Conservation (phyloP, 1,140 invertebrate species). For the Grapholita molesta region DNA sequence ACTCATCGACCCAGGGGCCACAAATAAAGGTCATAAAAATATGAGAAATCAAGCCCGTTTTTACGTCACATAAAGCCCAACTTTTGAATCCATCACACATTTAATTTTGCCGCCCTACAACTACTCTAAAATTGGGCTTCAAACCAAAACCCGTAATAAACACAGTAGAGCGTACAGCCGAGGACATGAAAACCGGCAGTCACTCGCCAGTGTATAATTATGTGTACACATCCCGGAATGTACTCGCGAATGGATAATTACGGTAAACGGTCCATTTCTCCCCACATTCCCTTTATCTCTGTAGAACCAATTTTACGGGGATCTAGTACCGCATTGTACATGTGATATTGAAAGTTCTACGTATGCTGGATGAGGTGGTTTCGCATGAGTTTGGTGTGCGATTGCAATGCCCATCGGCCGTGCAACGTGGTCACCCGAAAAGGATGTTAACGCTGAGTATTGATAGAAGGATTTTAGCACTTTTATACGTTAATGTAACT, state of each 20-base stretch:
- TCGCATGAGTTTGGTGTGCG: background rate
- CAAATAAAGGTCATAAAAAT: too few relatives aligned
- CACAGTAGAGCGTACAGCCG: background rate
- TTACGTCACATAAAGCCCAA: too few relatives aligned
- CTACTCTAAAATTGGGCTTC: too few relatives aligned
- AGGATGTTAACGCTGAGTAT: background rate
- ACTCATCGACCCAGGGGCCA: too few relatives aligned
- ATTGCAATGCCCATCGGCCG: background rate
- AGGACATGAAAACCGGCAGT: constrained; percentile 10
- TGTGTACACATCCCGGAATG: constrained; percentile 46
- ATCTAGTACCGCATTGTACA: too few relatives aligned
- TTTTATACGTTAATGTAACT: background rate
- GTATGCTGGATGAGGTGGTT: background rate
- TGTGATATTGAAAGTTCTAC: too few relatives aligned
- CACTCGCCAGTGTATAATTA: constrained; percentile 42
- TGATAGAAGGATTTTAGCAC: background rate
- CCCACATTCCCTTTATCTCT: background rate
- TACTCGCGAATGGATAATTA: constrained; percentile 58
- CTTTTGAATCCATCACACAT: too few relatives aligned
- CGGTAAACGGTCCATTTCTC: constrained; percentile 52
- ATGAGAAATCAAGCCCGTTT: too few relatives aligned
- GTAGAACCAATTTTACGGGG: background rate
- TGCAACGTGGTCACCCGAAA: background rate
- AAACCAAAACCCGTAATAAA: constrained; percentile 2
- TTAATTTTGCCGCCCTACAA: too few relatives aligned